Evolutionary conservation across 2,888 invertebrate species (phyloP), one percentile per base, ranked within the genome.

Genomic region (Cephus rjabovi): DNA sequence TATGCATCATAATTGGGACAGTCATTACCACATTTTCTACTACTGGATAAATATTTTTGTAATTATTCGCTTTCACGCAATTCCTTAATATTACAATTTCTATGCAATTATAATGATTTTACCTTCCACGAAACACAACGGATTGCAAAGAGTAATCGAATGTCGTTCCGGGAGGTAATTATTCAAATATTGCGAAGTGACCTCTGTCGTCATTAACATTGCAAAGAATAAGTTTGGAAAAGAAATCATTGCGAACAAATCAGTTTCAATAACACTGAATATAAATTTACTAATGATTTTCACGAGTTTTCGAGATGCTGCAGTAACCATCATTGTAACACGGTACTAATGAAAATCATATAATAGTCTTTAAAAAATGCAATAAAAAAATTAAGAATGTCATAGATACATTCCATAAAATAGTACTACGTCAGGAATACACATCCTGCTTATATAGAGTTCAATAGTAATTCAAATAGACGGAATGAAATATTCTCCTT

Each of bases 91-190:
- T 23, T 56, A 56, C 56, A 56, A 56, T 56, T 56, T 56, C 56
- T 56, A 56, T 56, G 2, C 56, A 56, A 56, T 56, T 56, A 56
- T 56, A 56, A 56, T 23, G 56, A 56, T 23, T 56, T 56, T 56
- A 56, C 56, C 56, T 71, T 33, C 31, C 31, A 31, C 71, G 31
- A 31, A 31, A 33, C 33, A 12, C 71, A 15, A 33, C 3, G 71
- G 33, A 71, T 71, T 71, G 71, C 71, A 71, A 31, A 56, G 56
- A 23, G 6, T 56, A 56, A 56, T 77, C 79, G 80, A 82, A 76
- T 80, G 81, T 81, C 78, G 81, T 76, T 81, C 79, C 73, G 75
- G 69, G 75, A 82, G 80, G 80, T 82, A 77, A 81, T 80, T 79
- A 79, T 77, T 75, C 81, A 73, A 79, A 79, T 82, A 78, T 79